phyloP scores from a whole-genome alignment of 2,888 invertebrate genomes.

The Steinernema carpocapsae region DNA sequence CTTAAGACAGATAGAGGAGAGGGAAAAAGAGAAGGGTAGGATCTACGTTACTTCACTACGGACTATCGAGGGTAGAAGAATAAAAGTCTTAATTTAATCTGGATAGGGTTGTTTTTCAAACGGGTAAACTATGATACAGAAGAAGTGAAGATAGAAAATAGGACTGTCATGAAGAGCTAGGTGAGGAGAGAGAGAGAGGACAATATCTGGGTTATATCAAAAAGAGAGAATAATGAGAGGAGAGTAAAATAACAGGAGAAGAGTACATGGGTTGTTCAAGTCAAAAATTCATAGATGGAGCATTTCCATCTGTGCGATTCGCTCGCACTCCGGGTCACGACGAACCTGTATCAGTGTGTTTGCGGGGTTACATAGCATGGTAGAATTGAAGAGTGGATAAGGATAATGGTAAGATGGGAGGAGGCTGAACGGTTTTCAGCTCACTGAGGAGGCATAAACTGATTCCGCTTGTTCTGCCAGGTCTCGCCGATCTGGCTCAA shows the following conservation, averaged over 20 bases:
- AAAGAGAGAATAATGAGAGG: background rate
- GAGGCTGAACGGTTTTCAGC: background rate
- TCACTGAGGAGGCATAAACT: background rate
- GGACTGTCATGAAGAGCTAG: slow-evolving; percentile 1
- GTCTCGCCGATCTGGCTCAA: slow-evolving; percentile 12
- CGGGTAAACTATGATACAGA: slow-evolving; percentile 22
- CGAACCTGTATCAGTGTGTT: slow-evolving; percentile 30
- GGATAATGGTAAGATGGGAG: background rate
- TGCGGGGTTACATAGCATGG: no score
- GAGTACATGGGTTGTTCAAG: background rate
- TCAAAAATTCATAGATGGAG: background rate
- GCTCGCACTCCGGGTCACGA: slow-evolving; percentile 24
- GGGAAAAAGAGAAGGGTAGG: no score
- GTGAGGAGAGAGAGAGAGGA: background rate
- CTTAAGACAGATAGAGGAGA: background rate
- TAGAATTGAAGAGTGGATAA: no score
- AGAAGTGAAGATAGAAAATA: slow-evolving; percentile 20
- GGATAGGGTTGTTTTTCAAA: background rate
- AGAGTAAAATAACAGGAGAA: background rate
- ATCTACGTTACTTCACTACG: slow-evolving; percentile 10
- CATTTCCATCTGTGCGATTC: background rate
- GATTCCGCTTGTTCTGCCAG: background rate
- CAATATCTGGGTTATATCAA: background rate
- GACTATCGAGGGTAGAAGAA: background rate
- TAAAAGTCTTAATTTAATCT: slow-evolving; percentile 14